phyloP scores from a whole-genome alignment of 1,140 invertebrate genomes.

The Tetramorium alpestre region DNA sequence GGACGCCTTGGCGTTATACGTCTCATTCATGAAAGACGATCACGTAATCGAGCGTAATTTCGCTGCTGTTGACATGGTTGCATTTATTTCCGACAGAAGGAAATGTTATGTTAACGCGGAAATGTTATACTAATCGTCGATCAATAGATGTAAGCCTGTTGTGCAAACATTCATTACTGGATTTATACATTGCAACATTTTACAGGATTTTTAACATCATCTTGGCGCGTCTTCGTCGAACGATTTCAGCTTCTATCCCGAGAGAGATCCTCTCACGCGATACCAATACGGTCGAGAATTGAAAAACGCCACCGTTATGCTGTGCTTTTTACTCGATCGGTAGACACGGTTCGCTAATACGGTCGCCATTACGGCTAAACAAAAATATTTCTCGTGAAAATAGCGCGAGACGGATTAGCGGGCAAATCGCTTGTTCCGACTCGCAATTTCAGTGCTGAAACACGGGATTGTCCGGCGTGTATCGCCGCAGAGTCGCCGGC shows the following conservation, averaged over 20 bases:
- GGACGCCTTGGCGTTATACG: neutral
- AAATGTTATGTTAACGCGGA: neutral
- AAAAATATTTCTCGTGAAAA: neutral
- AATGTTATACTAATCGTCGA: neutral
- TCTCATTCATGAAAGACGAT: constrained; percentile 48
- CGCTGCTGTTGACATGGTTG: neutral
- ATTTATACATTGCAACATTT: neutral
- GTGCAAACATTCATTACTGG: neutral
- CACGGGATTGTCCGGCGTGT: neutral
- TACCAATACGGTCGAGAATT: neutral
- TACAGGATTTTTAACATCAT: neutral
- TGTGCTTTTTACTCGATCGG: constrained; percentile 10
- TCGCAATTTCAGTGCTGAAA: neutral
- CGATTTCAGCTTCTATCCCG: neutral
- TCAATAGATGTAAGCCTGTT: neutral
- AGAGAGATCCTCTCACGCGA: neutral
- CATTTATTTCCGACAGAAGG: neutral
- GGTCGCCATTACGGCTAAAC: neutral
- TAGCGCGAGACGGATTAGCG: neutral
- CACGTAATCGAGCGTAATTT: constrained; percentile 25
- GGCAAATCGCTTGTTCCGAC: neutral
- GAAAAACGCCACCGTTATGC: constrained; percentile 2
- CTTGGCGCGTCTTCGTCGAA: neutral
- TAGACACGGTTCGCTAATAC: neutral
- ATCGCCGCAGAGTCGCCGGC: neutral